Percentiles rank a stretch among this genome's conserved stretches.
Evolutionary conservation across 2,888 invertebrate genomes (phyloP).

Genomic region (Lissonota sp.): DNA sequence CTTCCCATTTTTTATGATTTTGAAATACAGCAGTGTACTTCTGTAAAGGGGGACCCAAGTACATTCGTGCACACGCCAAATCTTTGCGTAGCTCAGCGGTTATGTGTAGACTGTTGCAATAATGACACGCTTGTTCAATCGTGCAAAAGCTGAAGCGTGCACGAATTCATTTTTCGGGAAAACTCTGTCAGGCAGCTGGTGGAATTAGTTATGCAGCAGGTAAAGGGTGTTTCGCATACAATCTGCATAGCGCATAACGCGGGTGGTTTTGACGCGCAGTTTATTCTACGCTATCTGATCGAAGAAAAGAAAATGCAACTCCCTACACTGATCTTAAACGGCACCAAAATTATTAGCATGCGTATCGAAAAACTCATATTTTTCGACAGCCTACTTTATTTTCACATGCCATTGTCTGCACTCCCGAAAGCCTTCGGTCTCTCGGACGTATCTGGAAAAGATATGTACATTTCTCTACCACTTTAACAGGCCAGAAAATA

Average conservation of each 20-base stretch:
- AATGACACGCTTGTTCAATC: background rate
- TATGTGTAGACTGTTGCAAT: conserved; percentile 7
- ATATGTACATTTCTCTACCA: conserved; percentile 69
- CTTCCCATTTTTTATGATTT: conserved; percentile 37
- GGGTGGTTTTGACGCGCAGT: conserved; percentile 50
- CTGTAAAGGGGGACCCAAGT: background rate
- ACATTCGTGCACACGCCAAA: conserved; percentile 9
- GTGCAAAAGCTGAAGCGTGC: background rate
- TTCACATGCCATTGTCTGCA: conserved; percentile 70
- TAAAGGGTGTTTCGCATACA: conserved; percentile 21
- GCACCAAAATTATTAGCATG: conserved; percentile 65
- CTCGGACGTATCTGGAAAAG: no score
- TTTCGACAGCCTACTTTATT: conserved; percentile 71
- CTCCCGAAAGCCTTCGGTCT: conserved; percentile 72
- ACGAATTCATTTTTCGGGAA: conserved; percentile 12
- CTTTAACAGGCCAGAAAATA: conserved; percentile 12
- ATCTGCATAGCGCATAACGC: conserved; percentile 53
- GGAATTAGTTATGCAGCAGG: conserved; percentile 32
- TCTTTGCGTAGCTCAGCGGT: conserved; percentile 16
- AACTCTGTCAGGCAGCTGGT: conserved; percentile 50
- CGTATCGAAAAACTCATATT: conserved; percentile 61
- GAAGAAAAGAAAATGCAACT: conserved; percentile 11
- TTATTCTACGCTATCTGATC: conserved; percentile 38
- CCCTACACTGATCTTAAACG: conserved; percentile 68
- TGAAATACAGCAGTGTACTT: conserved; percentile 35